Base-by-base conservation (phyloP, 2,797 vertebrate species). In the Rhynchotus rufescens region DNA sequence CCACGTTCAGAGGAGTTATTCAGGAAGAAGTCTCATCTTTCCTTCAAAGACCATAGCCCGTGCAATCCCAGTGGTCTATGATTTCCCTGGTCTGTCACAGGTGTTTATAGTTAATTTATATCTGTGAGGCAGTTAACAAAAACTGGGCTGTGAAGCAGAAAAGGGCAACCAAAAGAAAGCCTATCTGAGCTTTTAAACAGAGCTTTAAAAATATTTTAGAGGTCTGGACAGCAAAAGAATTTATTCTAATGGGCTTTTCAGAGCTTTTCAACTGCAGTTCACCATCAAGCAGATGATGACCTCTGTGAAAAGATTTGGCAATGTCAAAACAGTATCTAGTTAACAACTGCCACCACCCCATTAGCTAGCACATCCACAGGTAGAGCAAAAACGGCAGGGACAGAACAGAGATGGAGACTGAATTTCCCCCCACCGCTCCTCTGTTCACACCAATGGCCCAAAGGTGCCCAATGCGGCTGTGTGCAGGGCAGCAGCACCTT, bases 151-250 rank as follows among this genome's bases (percentile, higher is more conserved):
- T 74, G 60, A 73, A 82, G 45, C 66, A 95, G 74, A 90, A 94
- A 95, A 93, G 30, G 80, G 66, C 30, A 66, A 45, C 8, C 6
- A 3, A 34, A n/a, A 13, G 28, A 36, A 64, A n/a, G 38, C 2
- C 10, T 9, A 4, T 19, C 19, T 23, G 30, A 83, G 14, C 17
- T 85, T 92, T 92, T 56, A 88, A 86, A 75, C 10, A 47, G 36
- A 26, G 59, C 32, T 92, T 89, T 92, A 40, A 85, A 93, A 93
- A 73, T 57, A 83, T n/a, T 83, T 83, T 28, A 85, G 65, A 47
- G 26, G 26, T 78, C 60, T 82, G 88, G 42, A 59, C 47, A 86
- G 66, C 8, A 44, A 47, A 90, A 90, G 25, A 73, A 89, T 83
- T 90, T 91, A 30, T 80, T 40, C 40, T 94, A 85, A 91, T 60